A percentile compares a stretch with the other conserved stretches of the same genome.
Evolutionary conservation across 2,888 invertebrate genomes (phyloP).

Genomic region (Acrocyrtus sp.): DNA sequence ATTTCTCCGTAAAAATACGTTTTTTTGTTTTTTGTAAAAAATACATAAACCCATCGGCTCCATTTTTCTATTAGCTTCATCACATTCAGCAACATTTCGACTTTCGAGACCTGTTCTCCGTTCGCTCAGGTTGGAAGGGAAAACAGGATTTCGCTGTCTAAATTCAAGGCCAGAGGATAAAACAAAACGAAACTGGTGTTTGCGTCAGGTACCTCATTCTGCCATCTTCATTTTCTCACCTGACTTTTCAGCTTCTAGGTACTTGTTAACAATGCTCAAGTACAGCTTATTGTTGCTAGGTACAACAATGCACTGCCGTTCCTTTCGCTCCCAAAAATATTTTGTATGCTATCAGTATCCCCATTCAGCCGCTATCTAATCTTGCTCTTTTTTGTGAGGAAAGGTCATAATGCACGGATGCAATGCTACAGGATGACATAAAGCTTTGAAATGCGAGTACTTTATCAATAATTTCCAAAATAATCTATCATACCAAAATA

Average conservation of each 20-base stretch:
- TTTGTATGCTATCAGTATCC: background rate
- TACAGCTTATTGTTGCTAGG: constrained; percentile 15
- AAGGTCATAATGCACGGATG: too few species aligned
- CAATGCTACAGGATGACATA: too few species aligned
- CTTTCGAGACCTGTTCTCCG: background rate
- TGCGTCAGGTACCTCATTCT: constrained; percentile 21
- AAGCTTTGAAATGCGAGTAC: too few species aligned
- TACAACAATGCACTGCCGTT: background rate
- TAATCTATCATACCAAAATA: too few species aligned
- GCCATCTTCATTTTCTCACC: constrained; percentile 36
- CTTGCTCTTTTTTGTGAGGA: too few species aligned
- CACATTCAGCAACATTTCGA: too few species aligned
- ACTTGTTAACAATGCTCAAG: constrained; percentile 13
- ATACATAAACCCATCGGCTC: background rate
- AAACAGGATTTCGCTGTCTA: background rate
- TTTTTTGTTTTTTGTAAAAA: background rate
- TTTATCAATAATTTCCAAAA: too few species aligned
- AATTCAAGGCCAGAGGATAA: background rate
- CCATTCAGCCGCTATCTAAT: too few species aligned
- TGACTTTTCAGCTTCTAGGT: constrained; percentile 13
- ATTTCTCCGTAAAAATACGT: background rate
- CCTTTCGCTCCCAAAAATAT: background rate
- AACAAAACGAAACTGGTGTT: too few species aligned
- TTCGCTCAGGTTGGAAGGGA: background rate
- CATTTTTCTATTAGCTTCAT: too few species aligned